Evolutionary conservation across 2,888 invertebrate species (phyloP).

Genomic region (Thysanoteuthis rhombus): DNA sequence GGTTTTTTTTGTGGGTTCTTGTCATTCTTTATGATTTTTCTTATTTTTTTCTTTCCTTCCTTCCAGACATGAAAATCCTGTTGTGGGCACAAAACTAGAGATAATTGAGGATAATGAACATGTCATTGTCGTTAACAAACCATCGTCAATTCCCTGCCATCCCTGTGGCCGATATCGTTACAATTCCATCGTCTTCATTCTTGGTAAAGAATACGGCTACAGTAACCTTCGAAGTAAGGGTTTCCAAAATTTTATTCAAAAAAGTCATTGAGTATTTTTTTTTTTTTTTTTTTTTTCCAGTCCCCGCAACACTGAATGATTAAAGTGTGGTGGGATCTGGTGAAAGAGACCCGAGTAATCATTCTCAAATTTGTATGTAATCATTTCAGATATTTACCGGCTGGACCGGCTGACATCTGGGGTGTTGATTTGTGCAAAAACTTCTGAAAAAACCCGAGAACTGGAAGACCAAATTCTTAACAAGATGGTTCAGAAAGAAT

Average conservation of each 20-base stretch:
- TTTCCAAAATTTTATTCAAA: not conserved
- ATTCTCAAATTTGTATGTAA: not conserved
- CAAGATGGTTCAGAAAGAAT: slow-evolving; percentile 84
- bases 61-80: slow-evolving; percentile 90
- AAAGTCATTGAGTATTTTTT: too few relatives aligned
- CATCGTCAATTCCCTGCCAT: slow-evolving; percentile 98
- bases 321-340: too few relatives aligned
- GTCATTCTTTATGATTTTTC: not conserved
- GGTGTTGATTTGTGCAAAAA: slow-evolving; percentile 90
- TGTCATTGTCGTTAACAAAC: slow-evolving; percentile 99
- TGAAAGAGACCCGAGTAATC: too few relatives aligned
- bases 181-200: slow-evolving; percentile 95
- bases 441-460: slow-evolving; percentile 90
- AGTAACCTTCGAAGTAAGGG: slow-evolving; percentile 82
- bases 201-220: slow-evolving; percentile 94
- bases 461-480: slow-evolving; percentile 95
- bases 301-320: too few relatives aligned
- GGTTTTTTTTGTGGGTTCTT: slow-evolving; percentile 31
- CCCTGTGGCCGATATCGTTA: slow-evolving; percentile 97
- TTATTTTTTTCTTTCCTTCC: slow-evolving; percentile 20
- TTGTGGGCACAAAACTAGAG: slow-evolving; percentile 89
- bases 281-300: not conserved
- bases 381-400: slow-evolving; percentile 80
- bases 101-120: slow-evolving; percentile 98
- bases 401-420: slow-evolving; percentile 96